A percentile compares a stretch with the other conserved stretches of the same genome.
Conservation (phyloP, 2,888 invertebrate genomes). For the Drosophila infuscata region DNA sequence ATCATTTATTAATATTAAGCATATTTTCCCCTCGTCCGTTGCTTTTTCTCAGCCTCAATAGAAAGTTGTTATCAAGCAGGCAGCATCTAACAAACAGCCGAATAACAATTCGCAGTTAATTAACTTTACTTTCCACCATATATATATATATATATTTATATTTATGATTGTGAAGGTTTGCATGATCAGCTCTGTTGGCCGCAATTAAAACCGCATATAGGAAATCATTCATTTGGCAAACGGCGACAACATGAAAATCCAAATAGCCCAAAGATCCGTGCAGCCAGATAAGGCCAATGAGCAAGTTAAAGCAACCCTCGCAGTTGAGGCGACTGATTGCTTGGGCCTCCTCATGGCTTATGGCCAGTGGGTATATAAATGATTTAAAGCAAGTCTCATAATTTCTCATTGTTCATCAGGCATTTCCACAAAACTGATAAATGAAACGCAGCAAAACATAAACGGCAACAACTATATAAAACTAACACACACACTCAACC, state of each 20-base stretch:
- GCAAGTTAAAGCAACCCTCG: slow-evolving; percentile 64
- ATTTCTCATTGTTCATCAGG: slow-evolving; percentile 77
- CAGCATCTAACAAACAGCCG: slow-evolving; percentile 50
- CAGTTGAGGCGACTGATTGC: slow-evolving; percentile 28
- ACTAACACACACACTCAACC: slow-evolving; percentile 9
- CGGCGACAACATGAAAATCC: slow-evolving; percentile 52
- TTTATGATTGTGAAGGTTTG: neutral
- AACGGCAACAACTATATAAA: slow-evolving; percentile 65
- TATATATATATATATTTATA: slow-evolving; percentile 3
- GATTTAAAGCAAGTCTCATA: slow-evolving; percentile 81
- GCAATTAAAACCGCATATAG: slow-evolving; percentile 81
- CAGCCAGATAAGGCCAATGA: slow-evolving; percentile 54
- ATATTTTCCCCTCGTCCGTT: neutral
- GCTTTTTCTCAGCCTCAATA: slow-evolving; percentile 7
- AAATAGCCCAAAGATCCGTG: slow-evolving; percentile 34
- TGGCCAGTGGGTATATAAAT: slow-evolving; percentile 57
- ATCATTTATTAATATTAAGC: slow-evolving; percentile 11
- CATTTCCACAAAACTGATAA: slow-evolving; percentile 75
- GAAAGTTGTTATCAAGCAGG: slow-evolving; percentile 55
- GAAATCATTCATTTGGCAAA: slow-evolving; percentile 73
- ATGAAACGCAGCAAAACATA: slow-evolving; percentile 69
- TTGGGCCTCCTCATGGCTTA: slow-evolving; percentile 24
- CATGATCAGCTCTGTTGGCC: slow-evolving; percentile 42
- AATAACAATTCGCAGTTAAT: slow-evolving; percentile 78
- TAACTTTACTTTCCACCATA: slow-evolving; percentile 64